Conservation (phyloP, 2,797 vertebrate species). For the Silurus aristotelis region DNA sequence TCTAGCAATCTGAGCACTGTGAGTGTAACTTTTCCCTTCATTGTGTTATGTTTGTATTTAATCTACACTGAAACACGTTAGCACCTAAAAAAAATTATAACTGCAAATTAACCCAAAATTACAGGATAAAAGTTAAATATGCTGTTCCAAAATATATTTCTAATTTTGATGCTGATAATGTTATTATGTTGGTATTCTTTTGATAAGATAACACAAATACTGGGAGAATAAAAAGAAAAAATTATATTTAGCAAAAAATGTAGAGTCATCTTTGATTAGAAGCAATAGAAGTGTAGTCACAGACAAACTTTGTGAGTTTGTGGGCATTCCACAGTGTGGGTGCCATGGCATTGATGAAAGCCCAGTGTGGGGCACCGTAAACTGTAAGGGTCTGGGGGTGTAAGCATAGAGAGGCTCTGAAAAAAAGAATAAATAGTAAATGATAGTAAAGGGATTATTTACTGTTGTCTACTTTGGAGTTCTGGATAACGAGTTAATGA, state of each 20-base stretch:
- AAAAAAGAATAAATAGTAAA: neutral
- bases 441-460: neutral
- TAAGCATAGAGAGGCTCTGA: neutral
- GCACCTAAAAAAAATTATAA: neutral
- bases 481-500: neutral
- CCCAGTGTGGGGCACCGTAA: neutral
- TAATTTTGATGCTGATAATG: neutral
- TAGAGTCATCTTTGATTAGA: neutral
- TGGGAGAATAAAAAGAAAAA: neutral
- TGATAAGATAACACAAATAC: neutral
- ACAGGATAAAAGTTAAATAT: neutral
- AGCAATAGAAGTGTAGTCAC: neutral
- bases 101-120: neutral
- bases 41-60: neutral
- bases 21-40: conserved; percentile 66
- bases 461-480: neutral
- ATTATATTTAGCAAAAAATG: neutral
- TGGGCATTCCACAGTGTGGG: neutral
- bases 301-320: neutral
- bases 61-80: neutral
- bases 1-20: conserved; percentile 98
- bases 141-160: neutral
- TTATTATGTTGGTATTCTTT: neutral
- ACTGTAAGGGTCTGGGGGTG: neutral
- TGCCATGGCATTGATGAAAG: neutral